Percentiles rank a stretch among this genome's conserved stretches.
phyloP scores from a whole-genome alignment of 2,113 vertebrate genomes.

The Chamaetylas fuelleborni region DNA sequence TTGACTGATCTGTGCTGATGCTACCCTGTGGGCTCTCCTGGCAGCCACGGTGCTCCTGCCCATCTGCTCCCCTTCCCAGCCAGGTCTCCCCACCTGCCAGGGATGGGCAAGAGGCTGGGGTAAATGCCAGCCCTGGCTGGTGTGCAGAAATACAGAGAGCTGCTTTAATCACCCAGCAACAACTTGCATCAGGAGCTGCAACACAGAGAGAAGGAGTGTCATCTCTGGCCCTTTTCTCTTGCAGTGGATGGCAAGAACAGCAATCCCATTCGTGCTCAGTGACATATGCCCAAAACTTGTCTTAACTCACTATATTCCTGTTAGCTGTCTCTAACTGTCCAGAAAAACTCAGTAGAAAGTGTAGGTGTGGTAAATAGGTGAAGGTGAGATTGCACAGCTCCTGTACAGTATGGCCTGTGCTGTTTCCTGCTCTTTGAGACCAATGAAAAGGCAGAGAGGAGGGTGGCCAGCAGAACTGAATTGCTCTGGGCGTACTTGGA shows the following conservation, averaged over 20 bases:
- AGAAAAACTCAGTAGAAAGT: background rate
- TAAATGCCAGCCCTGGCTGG: background rate
- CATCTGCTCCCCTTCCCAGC: background rate
- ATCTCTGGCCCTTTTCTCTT: background rate
- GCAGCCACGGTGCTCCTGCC: rapidly evolving
- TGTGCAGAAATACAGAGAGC: background rate
- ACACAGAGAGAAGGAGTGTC: background rate
- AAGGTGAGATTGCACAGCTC: background rate
- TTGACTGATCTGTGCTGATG: background rate
- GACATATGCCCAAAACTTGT: background rate
- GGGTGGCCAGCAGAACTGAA: background rate
- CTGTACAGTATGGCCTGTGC: no score
- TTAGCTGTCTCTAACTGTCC: background rate
- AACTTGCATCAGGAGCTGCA: background rate
- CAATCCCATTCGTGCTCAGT: background rate
- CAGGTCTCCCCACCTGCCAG: background rate
- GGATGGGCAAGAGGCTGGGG: background rate
- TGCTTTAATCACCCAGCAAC: background rate
- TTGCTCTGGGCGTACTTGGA: background rate
- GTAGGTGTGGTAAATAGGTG: background rate
- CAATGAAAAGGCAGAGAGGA: background rate
- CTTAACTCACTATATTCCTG: background rate
- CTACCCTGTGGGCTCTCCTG: background rate
- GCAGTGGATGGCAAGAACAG: background rate
- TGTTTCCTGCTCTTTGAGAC: background rate